Evolutionary conservation across 2,888 invertebrate genomes (phyloP), one percentile per base, ranked within the genome.

Genomic region (Mayetiola destructor): DNA sequence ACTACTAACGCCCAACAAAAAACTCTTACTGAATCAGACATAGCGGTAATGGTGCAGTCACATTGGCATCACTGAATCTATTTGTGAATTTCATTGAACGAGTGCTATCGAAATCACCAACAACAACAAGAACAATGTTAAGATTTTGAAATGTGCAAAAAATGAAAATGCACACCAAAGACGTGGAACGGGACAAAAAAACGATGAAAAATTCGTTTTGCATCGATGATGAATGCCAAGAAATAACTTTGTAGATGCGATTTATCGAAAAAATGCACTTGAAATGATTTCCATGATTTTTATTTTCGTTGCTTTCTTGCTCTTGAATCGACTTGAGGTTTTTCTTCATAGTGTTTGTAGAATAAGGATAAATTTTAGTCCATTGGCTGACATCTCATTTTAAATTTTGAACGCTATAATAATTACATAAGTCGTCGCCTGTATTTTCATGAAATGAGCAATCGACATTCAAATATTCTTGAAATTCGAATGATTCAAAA

Each of bases 11-110:
- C 27, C 27, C 21, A 42, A 21, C 42, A 42, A 18, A 14, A 12
- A n/a, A n/a, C 48, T 48, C 27, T 27, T 27, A 48, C 27, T 16
- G 6, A 42, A 48, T 48, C 48, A 48, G 48, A 48, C 48, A n/a
- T n/a, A 12, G 48, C 27, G 27, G 27, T 27, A 48, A 48, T 48
- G 27, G 48, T 4, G 2, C 10, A 40, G 48, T 48, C 27, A 16
- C 27, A 48, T 48, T 48, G 48, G 48, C 48, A 48, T 27, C 27
- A 48, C 23, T 40, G 48, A 48, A 48, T 48, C 27, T 48, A 48
- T 48, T 48, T 48, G 48, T 48, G 16, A 48, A 48, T 27, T 48
- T 16, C 27, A 48, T 48, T 27, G 48, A 48, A 48, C 27, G 27
- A 48, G 27, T 48, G 48, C 48, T 3, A n/a, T 23, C n/a, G n/a